Conservation (phyloP, 1,140 invertebrate species). For the Charaxes varanes region DNA sequence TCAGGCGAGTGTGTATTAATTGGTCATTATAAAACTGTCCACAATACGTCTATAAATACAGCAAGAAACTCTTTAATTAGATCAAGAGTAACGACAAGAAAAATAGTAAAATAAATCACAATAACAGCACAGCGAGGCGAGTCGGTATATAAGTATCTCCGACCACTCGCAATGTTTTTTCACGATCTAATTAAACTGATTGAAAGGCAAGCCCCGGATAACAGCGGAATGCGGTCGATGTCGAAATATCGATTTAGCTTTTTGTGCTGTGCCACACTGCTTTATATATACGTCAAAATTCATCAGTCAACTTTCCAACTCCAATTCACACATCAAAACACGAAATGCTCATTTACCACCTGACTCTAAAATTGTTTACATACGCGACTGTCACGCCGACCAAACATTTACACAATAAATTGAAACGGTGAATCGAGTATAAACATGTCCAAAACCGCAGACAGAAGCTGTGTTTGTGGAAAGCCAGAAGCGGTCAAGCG, state of each 20-base stretch:
- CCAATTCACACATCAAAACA: constrained; percentile 33
- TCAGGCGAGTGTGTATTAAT: too few species aligned
- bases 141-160: constrained; percentile 15
- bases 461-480: constrained; percentile 43
- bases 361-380: constrained; percentile 36
- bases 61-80: too few species aligned
- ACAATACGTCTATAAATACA: too few species aligned
- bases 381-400: constrained; percentile 27
- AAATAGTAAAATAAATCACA: constrained; percentile 21
- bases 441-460: constrained; percentile 29
- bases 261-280: constrained; percentile 36
- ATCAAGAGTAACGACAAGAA: constrained; percentile 2
- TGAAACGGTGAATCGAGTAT: constrained; percentile 49
- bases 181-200: constrained; percentile 58
- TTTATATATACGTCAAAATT: constrained; percentile 23
- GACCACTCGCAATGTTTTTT: constrained; percentile 34
- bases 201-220: constrained; percentile 47
- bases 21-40: too few species aligned
- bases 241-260: constrained; percentile 52
- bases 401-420: constrained; percentile 46
- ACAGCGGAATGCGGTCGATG: constrained; percentile 48
- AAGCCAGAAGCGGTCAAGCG: constrained; percentile 25
- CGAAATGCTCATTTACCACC: constrained; percentile 33
- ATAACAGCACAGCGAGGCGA: constrained; percentile 13
- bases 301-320: constrained; percentile 26